Evolutionary conservation across 1,140 invertebrate species (phyloP), one percentile per base, ranked within the genome.

Genomic region (Portunus trituberculatus): DNA sequence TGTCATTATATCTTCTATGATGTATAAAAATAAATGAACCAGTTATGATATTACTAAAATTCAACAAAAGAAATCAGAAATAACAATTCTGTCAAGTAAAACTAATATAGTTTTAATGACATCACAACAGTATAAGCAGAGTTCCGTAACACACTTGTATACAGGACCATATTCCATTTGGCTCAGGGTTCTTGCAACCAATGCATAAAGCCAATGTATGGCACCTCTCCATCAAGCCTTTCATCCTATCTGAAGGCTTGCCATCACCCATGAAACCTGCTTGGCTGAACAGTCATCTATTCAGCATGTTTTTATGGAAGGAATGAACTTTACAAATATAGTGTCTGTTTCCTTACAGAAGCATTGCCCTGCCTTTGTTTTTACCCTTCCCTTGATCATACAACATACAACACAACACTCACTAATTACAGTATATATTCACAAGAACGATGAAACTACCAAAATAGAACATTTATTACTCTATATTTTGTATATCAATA

Each of bases 401-500:
- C 67, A 52, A 91, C 89, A 83, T 90, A 76, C 32, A 94, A n/a
- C 88, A 94, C 88, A 52, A 48, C 87, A 91, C 67, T 76, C 90
- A 94, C 93, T 94, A 94, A 94, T 94, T 94, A 94, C 93, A 94
- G n/a, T 28, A 76, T 94, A 90, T 95, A 95, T 95, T 95, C 94
- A 95, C 94, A 95, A 88, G 91, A 95, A 95, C 94, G 90, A 91
- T 91, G 88, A 95, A 86, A 76, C 94, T 95, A 95, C 94, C 94
- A 95, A 95, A 95, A 95, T 95, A 95, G 94, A 95, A 95, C 94
- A 95, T 95, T 93, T 95, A 95, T 92, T 92, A 89, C 76, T 92
- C 91, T 92, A 92, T 76, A 93, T 89, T 95, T 87, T 95, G 91
- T 95, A 95, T 91, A 91, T 92, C 94, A 95, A 88, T 92, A 95